Base-by-base conservation (phyloP, 2,888 invertebrate genomes). In the Drosophila anomelani region DNA sequence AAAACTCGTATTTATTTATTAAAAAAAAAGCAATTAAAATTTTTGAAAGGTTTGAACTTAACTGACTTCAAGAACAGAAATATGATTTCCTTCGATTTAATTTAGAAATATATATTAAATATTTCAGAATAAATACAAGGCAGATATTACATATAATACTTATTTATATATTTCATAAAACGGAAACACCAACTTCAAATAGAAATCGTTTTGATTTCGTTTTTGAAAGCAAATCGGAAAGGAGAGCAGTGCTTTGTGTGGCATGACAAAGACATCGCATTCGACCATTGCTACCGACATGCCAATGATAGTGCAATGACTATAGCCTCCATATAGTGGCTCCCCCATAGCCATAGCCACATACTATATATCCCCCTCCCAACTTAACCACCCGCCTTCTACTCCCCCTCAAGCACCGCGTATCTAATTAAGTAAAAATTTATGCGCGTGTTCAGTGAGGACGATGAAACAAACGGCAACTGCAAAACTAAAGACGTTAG, bases 391-490 rank as follows among this genome's bases (percentile, higher is more conserved):
- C 66, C 51, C 23, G 13, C 8, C 26, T 26, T 4, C 23, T 23
- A 23, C 26, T 26, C 36, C n/a, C 26, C 47, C 29, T 9, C 3
- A 1, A 1, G 12, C 17, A n/a, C 63, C 53, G 57, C 57, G 81
- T 80, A 72, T 85, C 86, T 90, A 90, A 90, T 90, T 91, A 90
- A 86, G 80, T 83, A 75, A 66, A 85, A 89, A 87, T 89, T 90
- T 90, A 90, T 90, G 90, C 91, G 88, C 90, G 88, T 88, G 81
- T 90, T 90, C 90, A 90, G 66, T 90, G 90, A 89, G 83, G 88
- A 90, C 86, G 90, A 84, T 86, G 85, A 88, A 84, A 84, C 81
- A 79, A 82, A 86, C 81, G 86, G 81, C 81, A 80, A 83, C 64
- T 82, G 73, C 75, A 74, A 36, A 76, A 76, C 61, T 51, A 70